Conservation (phyloP, 2,888 invertebrate species). For the Oxycera nigricornis region DNA sequence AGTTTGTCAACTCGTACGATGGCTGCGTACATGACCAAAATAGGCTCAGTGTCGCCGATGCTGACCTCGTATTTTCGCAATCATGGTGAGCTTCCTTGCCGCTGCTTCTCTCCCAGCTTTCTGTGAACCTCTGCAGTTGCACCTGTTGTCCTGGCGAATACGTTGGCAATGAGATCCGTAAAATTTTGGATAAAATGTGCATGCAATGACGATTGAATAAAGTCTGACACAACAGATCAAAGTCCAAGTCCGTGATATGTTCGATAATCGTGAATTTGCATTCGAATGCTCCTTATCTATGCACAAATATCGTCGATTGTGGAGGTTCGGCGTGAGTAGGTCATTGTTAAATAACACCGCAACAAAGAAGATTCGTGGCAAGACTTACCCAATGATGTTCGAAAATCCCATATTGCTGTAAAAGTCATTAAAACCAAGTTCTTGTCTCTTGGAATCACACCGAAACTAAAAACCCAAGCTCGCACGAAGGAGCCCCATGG, state of each 20-base stretch:
- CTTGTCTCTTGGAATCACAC: too few relatives aligned
- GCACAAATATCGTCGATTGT: too few relatives aligned
- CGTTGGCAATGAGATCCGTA: neutral
- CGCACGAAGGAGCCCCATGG: too few relatives aligned
- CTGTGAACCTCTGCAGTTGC: neutral
- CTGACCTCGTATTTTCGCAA: conserved; percentile 41
- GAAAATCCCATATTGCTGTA: too few relatives aligned
- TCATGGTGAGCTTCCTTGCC: conserved; percentile 41
- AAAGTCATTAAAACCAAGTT: too few relatives aligned
- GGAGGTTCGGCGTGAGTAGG: too few relatives aligned
- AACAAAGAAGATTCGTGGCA: too few relatives aligned
- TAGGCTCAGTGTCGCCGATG: conserved; percentile 39
- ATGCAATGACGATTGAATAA: neutral
- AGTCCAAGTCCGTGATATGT: neutral
- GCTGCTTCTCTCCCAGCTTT: too few relatives aligned
- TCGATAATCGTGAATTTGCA: neutral
- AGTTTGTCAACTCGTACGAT: neutral
- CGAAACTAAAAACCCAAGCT: too few relatives aligned
- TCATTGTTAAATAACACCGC: too few relatives aligned
- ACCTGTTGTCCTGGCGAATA: neutral
- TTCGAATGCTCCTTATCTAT: too few relatives aligned
- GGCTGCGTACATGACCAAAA: conserved; percentile 40
- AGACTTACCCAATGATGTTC: too few relatives aligned
- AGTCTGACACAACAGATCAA: conserved; percentile 31
- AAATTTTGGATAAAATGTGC: neutral